Conservation (phyloP, 2,888 invertebrate genomes). For the Petrolisthes cinctipes region DNA sequence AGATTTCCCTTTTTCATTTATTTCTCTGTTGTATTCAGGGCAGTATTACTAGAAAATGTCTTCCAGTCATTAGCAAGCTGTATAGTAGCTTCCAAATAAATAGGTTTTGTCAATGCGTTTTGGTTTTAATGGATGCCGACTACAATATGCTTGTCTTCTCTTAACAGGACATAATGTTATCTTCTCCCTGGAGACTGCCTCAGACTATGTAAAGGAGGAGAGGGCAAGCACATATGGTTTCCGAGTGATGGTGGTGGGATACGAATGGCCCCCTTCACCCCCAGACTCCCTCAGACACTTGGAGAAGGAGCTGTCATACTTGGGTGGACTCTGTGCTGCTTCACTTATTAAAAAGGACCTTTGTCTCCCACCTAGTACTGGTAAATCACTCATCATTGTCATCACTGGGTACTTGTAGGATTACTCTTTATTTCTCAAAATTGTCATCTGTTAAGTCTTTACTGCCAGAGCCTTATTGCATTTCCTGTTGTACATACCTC, state of each 20-base stretch:
- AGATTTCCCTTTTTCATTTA: too few species aligned
- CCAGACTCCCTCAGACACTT: conserved; percentile 77
- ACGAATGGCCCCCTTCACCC: conserved; percentile 72
- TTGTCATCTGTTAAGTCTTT: too few species aligned
- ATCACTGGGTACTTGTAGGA: too few species aligned
- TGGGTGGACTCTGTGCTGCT: conserved; percentile 92
- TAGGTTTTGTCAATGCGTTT: too few species aligned
- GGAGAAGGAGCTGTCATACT: conserved; percentile 90
- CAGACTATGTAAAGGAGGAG: conserved; percentile 92
- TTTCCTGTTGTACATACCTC: too few species aligned
- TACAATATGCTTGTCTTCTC: background rate
- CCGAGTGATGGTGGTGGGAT: conserved; percentile 87
- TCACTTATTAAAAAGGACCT: conserved; percentile 88
- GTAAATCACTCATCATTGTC: conserved; percentile 23
- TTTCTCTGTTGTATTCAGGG: background rate
- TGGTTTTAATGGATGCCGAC: background rate
- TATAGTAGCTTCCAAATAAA: too few species aligned
- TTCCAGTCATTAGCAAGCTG: too few species aligned
- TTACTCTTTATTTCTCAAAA: too few species aligned
- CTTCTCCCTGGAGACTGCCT: conserved; percentile 95
- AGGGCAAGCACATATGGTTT: conserved; percentile 84
- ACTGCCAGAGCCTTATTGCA: too few species aligned
- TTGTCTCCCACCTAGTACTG: conserved; percentile 73
- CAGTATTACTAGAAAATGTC: background rate
- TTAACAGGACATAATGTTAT: conserved; percentile 87